These are phyloP conservation scores for Pagrus major DNA, from an alignment of 2,113 vertebrate genomes.

Conservation along the genomic window DNA sequence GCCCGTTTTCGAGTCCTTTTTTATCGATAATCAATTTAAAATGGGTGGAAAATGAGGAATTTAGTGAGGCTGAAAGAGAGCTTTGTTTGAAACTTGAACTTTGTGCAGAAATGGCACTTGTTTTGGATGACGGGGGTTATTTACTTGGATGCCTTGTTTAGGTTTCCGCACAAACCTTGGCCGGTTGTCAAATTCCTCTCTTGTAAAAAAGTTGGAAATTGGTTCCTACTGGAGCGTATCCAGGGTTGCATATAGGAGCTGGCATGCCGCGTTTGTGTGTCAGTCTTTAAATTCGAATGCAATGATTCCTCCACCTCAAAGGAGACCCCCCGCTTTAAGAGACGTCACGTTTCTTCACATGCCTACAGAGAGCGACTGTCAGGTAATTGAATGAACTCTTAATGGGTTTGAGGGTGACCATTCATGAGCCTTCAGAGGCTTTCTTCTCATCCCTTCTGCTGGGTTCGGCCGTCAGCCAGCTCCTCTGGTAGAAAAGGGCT, in stretches of 20 bases:
- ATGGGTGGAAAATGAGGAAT: constrained; percentile 29
- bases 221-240: constrained; percentile 21
- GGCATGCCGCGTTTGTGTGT: background rate
- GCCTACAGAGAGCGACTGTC: constrained; percentile 27
- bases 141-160: constrained; percentile 57
- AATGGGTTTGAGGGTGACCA: constrained; percentile 46
- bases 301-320: constrained; percentile 29
- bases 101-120: constrained; percentile 56
- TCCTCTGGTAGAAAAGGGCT: constrained; percentile 7
- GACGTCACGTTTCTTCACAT: constrained; percentile 22
- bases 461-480: constrained; percentile 27
- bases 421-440: constrained; percentile 28
- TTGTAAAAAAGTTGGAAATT: constrained; percentile 34
- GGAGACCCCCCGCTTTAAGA: constrained; percentile 19
- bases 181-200: constrained; percentile 35
- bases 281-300: constrained; percentile 24
- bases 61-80: constrained; percentile 49
- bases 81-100: constrained; percentile 67
- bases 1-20: constrained; percentile 13
- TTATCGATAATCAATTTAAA: constrained; percentile 65
- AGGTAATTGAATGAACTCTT: constrained; percentile 49
- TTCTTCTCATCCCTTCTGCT: constrained; percentile 18
- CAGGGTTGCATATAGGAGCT: constrained; percentile 27
- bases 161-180: constrained; percentile 31
- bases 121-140: constrained; percentile 49